phyloP scores from a whole-genome alignment of 2,888 invertebrate species.

The Yponomeuta sedellus region DNA sequence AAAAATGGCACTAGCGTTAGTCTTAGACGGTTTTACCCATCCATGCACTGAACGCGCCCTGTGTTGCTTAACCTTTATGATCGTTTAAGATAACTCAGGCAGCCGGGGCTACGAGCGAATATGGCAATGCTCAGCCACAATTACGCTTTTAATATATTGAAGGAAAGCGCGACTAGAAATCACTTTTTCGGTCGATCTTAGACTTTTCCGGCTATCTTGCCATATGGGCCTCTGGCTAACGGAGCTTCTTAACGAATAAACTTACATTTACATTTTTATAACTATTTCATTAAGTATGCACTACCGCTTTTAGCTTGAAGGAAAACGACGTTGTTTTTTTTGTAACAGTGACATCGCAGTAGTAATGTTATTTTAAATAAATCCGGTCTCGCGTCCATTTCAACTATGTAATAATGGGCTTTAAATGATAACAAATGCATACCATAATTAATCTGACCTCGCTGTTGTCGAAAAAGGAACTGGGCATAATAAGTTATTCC shows the following conservation, averaged over 20 bases:
- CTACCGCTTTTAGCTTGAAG: not conserved
- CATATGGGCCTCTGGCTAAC: slow-evolving; percentile 54
- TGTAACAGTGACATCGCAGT: not conserved
- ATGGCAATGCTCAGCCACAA: slow-evolving; percentile 25
- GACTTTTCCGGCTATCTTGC: slow-evolving; percentile 54
- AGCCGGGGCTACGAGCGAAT: not conserved
- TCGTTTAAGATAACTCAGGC: too few relatives aligned
- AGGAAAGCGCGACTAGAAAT: slow-evolving; percentile 40
- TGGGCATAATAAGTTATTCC: slow-evolving; percentile 18
- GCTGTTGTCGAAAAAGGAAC: slow-evolving; percentile 28
- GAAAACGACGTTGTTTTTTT: not conserved
- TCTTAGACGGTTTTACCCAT: too few relatives aligned
- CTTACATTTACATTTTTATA: slow-evolving; percentile 11
- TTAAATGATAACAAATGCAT: slow-evolving; percentile 7
- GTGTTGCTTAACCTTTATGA: too few relatives aligned
- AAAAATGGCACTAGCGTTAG: too few relatives aligned
- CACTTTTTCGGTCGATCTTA: slow-evolving; percentile 43
- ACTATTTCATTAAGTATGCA: not conserved
- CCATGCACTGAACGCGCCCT: too few relatives aligned
- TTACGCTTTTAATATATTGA: slow-evolving; percentile 30
- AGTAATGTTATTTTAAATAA: not conserved
- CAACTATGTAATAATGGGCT: not conserved
- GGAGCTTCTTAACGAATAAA: slow-evolving; percentile 23
- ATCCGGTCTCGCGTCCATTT: not conserved
- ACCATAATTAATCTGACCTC: slow-evolving; percentile 24